Conservation (phyloP, 1,140 invertebrate genomes). For the Octopus sinensis region DNA sequence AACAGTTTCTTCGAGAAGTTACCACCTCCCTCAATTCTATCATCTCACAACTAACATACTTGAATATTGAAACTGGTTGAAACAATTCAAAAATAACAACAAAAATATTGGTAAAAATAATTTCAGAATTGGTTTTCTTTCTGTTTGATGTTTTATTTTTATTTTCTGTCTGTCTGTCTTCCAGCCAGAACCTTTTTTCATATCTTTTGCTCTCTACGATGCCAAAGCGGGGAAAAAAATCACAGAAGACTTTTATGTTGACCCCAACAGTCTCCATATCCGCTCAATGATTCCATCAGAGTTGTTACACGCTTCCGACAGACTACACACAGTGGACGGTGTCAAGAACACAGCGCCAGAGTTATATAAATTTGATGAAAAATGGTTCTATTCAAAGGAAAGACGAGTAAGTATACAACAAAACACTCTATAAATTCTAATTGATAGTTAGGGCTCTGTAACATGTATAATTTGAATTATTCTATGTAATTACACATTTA, state of each 20-base stretch:
- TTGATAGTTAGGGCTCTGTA: too few relatives aligned
- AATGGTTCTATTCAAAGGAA: slow-evolving; percentile 62
- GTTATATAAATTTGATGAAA: slow-evolving; percentile 63
- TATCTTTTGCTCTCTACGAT: slow-evolving; percentile 82
- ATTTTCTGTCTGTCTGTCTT: background rate
- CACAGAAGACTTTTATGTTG: slow-evolving; percentile 90
- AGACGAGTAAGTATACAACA: slow-evolving; percentile 33
- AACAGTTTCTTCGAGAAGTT: too few relatives aligned
- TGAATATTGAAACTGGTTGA: too few relatives aligned
- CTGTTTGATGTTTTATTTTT: background rate
- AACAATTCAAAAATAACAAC: too few relatives aligned
- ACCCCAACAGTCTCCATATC: slow-evolving; percentile 73
- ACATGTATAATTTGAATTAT: too few relatives aligned
- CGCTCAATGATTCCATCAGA: slow-evolving; percentile 62
- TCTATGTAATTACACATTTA: too few relatives aligned
- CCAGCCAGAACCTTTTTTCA: slow-evolving; percentile 85
- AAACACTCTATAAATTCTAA: too few relatives aligned
- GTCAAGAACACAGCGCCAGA: slow-evolving; percentile 45
- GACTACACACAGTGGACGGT: slow-evolving; percentile 50
- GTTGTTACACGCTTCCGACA: slow-evolving; percentile 40
- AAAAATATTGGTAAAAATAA: background rate
- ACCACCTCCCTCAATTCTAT: too few relatives aligned
- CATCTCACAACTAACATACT: too few relatives aligned
- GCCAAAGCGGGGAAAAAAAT: slow-evolving; percentile 79
- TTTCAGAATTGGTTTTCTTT: background rate